These are phyloP conservation scores for Odontothrips loti DNA, from an alignment of 2,888 invertebrate species.

Conservation along the genomic window DNA sequence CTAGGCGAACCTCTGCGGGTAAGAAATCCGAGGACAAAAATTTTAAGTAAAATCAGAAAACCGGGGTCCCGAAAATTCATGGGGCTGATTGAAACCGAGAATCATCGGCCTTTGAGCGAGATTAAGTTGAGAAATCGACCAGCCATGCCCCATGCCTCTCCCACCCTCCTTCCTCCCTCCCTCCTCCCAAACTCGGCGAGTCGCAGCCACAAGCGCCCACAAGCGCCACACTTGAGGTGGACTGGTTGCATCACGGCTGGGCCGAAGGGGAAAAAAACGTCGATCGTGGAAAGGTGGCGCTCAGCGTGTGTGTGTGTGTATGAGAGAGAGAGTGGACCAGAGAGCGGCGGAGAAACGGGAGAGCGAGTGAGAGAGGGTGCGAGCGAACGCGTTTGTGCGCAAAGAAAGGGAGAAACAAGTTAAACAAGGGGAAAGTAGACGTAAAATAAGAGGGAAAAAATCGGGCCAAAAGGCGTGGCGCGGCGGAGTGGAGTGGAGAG, in stretches of 20 bases:
- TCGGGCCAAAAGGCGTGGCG: neutral
- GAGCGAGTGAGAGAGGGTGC: no score
- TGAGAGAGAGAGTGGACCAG: no score
- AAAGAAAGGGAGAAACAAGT: neutral
- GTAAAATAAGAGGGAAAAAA: conserved; percentile 13
- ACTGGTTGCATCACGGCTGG: neutral
- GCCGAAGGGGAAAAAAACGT: neutral
- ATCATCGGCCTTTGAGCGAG: neutral
- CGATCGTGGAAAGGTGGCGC: neutral
- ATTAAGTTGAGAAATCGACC: no score
- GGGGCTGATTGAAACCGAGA: no score
- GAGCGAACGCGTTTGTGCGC: neutral
- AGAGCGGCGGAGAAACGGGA: no score
- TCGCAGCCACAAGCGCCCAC: neutral
- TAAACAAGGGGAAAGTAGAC: neutral
- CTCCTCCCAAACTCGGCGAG: neutral
- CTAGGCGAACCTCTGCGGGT: no score
- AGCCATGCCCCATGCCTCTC: neutral
- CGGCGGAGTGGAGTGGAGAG: neutral
- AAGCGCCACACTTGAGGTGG: neutral
- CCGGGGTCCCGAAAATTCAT: no score
- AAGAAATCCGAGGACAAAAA: no score
- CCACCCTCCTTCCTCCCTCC: neutral
- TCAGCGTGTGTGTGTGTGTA: no score
- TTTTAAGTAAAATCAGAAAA: no score